Evolutionary conservation across 2,797 vertebrate species (phyloP), one percentile per base, ranked within the genome.

Genomic region (Adrianichthys oophorus): DNA sequence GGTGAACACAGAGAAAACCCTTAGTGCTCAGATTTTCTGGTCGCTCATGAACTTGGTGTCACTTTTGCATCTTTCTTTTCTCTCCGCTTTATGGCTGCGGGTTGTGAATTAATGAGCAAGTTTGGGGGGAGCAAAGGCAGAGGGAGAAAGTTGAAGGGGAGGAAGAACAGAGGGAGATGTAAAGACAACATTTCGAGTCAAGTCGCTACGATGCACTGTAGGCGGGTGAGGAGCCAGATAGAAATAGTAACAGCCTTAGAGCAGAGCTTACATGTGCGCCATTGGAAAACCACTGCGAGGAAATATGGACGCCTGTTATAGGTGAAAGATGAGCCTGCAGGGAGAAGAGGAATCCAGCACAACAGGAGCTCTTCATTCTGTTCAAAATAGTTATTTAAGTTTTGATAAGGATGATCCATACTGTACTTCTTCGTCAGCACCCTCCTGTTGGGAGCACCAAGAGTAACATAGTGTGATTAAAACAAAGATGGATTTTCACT

Each of bases 41-140:
- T 1, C 7, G 45, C 45, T 57, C 46, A 16, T 45, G 51, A 62
- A 56, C 68, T 56, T 62, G 44, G 21, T 56, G 59, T 76, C 72
- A 63, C 52, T 69, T 68, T 64, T 44, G 37, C 59, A 58, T 37
- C 19, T 52, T 45, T 45, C 62, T 48, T 65, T 70, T 57, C n/a
- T 62, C 50, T 65, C 32, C 52, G 49, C 4, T 68, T 54, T 50
- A 45, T 53, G 50, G 78, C 76, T 85, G 52, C 65, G 65, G 82
- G 82, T 75, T 56, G 65, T 75, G 78, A 80, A 79, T 83, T 80
- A 85, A 85, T 85, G 75, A 83, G 62, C 45, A 0, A 50, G 54
- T 67, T n/a, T 46, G 16, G 7, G 7, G 7, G 2, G 7, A 29
- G 26, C 26, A 29, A 29, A 29, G 26, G 1, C 41, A 52, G 46